Evolutionary conservation across 2,113 vertebrate genomes (phyloP).

Genomic region (Amia ocellicauda): DNA sequence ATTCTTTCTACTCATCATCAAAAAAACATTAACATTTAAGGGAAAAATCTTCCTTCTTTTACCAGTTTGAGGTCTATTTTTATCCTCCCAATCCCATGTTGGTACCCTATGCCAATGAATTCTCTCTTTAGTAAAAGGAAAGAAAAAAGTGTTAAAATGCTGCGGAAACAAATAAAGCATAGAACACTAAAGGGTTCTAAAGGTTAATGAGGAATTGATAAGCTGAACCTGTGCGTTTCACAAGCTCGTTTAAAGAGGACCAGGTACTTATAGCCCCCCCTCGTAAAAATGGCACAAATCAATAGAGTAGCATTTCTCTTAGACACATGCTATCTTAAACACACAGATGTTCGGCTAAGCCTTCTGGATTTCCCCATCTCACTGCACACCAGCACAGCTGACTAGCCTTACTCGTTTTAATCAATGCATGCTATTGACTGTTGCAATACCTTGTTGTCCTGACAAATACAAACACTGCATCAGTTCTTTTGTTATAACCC

Average conservation of each 20-base stretch:
- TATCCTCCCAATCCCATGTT: no score
- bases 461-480: background rate
- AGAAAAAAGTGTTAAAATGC: background rate
- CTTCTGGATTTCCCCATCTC: background rate
- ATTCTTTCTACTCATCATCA: no score
- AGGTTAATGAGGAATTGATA: conserved; percentile 2
- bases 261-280: background rate
- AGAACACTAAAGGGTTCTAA: background rate
- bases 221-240: background rate
- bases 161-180: background rate
- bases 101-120: no score
- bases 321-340: conserved; percentile 2
- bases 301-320: background rate
- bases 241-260: background rate
- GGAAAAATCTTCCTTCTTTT: no score
- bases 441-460: background rate
- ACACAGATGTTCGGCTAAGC: conserved; percentile 4
- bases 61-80: no score
- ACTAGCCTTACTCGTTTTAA: background rate
- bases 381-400: background rate
- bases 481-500: background rate
- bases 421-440: conserved; percentile 1
- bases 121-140: no score
- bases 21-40: no score
- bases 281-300: background rate